Base-by-base conservation (phyloP, 2,113 vertebrate species). In the Agapornis roseicollis region DNA sequence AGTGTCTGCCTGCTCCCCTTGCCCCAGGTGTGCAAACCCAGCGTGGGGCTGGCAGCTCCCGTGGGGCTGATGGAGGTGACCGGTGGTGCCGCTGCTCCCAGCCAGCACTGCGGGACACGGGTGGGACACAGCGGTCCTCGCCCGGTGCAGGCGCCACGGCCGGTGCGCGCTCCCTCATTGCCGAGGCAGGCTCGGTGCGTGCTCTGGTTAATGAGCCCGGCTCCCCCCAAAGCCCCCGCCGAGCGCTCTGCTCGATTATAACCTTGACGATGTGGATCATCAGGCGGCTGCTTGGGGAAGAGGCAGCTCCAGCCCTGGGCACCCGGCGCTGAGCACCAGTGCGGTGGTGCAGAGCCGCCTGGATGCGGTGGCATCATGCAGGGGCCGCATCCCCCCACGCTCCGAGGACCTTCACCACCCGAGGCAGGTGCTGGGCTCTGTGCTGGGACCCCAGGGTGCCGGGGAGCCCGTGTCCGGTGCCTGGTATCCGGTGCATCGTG, bases 221-320 rank as follows among this genome's bases (percentile, higher is more conserved):
- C 83, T 90, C 89, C 83, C 61, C 66, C 47, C 72, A 8, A 61
- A 94, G 71, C 87, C 94, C 92, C 90, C 7, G 77, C 95, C 76
- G 90, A 88, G 92, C 6, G 72, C 69, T 90, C 86, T 86, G 90
- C 87, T 85, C 82, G 76, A 88, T 92, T 63, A 95, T 94, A 94
- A 95, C 94, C 92, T 93, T 95, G 92, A 93, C 69, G 52, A 95
- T 65, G 90, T 49, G 3, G 84, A 92, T 82, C 71, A 53, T 64
- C 92, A 29, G 92, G 80, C 53, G 33, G 84, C 94, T 79, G 93
- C 91, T 74, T 9, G 10, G 42, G 76, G 66, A 94, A 71, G 23
- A 31, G 82, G 70, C 9, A 6, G 53, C 81, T 49, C 52, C 1
- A 1, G 50, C 71, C 76, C 50, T 7, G 2, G 2, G 2, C 3